These are phyloP conservation scores for Acrocyrtus sp. DNA, from an alignment of 2,888 invertebrate genomes.

Conservation along the genomic window DNA sequence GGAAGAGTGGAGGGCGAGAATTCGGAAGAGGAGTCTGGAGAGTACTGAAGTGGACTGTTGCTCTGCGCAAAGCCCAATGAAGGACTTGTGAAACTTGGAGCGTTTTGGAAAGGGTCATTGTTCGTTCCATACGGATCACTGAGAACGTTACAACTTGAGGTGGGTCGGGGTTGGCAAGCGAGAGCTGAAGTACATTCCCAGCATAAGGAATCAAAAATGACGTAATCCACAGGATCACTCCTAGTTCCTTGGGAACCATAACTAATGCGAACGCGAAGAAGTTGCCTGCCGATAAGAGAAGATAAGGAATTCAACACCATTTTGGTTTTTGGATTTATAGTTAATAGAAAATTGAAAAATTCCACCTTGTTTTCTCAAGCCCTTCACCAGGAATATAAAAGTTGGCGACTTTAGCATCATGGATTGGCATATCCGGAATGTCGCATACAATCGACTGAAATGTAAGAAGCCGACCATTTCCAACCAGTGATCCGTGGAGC, in stretches of 20 bases:
- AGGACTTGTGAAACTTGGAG: constrained; percentile 53
- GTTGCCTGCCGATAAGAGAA: constrained; percentile 43
- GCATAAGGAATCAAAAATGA: constrained; percentile 61
- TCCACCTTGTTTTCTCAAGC: constrained; percentile 63
- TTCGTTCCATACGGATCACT: constrained; percentile 59
- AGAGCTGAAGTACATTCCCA: constrained; percentile 60
- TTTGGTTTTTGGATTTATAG: neutral
- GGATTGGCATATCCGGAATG: constrained; percentile 62
- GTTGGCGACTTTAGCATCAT: constrained; percentile 62
- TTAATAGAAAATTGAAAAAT: constrained; percentile 1
- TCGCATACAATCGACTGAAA: constrained; percentile 62
- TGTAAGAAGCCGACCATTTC: constrained; percentile 59
- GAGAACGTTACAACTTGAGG: constrained; percentile 62
- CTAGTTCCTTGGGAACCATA: constrained; percentile 58
- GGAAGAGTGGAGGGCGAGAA: constrained; percentile 41
- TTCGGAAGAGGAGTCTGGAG: constrained; percentile 54
- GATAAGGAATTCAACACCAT: neutral
- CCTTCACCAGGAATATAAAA: constrained; percentile 64
- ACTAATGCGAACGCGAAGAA: constrained; percentile 56
- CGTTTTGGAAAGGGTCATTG: constrained; percentile 59
- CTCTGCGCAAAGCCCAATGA: constrained; percentile 58
- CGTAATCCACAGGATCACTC: constrained; percentile 60
- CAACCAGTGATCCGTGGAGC: constrained; percentile 51
- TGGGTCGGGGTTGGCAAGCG: constrained; percentile 57
- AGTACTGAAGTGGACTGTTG: constrained; percentile 59